Conservation (phyloP, 2,113 vertebrate genomes). For the Pangasianodon hypophthalmus region DNA sequence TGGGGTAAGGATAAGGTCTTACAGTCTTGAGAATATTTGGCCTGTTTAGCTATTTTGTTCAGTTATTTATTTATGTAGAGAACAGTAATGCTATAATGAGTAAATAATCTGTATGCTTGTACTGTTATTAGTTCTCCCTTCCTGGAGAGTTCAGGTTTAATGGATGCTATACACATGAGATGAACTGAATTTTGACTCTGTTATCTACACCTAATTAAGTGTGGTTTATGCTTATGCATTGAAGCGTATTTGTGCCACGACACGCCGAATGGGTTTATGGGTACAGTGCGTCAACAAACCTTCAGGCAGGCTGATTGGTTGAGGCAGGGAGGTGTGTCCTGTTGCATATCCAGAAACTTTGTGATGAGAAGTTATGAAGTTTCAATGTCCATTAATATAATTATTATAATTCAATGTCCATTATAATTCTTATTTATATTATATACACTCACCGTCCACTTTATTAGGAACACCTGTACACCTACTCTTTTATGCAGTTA, state of each 20-base stretch:
- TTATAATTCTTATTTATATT: background rate
- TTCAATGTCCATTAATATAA: background rate
- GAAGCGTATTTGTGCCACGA: background rate
- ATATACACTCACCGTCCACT: too few species aligned
- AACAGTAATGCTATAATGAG: background rate
- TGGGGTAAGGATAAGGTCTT: constrained; percentile 78
- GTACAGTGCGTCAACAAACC: too few species aligned
- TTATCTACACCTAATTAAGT: too few species aligned
- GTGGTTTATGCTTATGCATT: too few species aligned
- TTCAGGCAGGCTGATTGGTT: too few species aligned
- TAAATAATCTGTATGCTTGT: background rate
- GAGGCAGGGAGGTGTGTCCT: background rate
- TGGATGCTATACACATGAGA: background rate
- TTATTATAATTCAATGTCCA: background rate
- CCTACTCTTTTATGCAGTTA: too few species aligned
- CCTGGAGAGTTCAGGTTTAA: background rate
- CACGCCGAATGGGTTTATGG: too few species aligned
- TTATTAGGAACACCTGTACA: too few species aligned
- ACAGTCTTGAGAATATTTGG: background rate
- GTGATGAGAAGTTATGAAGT: background rate
- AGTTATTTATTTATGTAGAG: background rate
- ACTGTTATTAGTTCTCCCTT: too few species aligned
- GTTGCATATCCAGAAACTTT: background rate
- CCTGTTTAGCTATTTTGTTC: background rate
- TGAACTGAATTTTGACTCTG: background rate